These are phyloP conservation scores for Nezara viridula DNA, from an alignment of 2,888 invertebrate species.

Conservation along the genomic window DNA sequence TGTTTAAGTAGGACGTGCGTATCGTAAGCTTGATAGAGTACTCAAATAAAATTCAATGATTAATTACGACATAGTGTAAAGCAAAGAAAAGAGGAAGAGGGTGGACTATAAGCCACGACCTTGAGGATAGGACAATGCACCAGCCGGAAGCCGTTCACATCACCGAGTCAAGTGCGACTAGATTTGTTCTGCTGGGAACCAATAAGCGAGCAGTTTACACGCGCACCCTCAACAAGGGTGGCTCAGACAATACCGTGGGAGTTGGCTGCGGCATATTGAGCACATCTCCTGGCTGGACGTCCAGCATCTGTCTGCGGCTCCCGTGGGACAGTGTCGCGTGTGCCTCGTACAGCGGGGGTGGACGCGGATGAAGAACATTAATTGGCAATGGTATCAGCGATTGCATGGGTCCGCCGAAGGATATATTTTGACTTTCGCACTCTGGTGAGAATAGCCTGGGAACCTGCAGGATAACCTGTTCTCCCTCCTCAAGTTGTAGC, in stretches of 20 bases:
- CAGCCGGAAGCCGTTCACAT: slow-evolving; percentile 47
- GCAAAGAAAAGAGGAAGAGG: not conserved
- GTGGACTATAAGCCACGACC: not conserved
- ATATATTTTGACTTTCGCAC: not conserved
- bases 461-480: not conserved
- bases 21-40: too few relatives aligned
- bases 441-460: not conserved
- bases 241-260: slow-evolving; percentile 42
- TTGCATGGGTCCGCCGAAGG: not conserved
- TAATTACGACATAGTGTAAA: not conserved
- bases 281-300: slow-evolving; percentile 35
- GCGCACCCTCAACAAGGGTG: slow-evolving; percentile 11
- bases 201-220: slow-evolving; percentile 31
- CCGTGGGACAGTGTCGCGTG: slow-evolving; percentile 43
- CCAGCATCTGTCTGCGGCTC: slow-evolving; percentile 47
- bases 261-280: slow-evolving; percentile 37
- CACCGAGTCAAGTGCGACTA: slow-evolving; percentile 52
- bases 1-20: too few relatives aligned
- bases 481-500: not conserved
- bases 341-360: not conserved
- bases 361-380: not conserved
- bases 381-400: not conserved
- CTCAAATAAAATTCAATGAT: too few relatives aligned
- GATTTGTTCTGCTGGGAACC: slow-evolving; percentile 52
- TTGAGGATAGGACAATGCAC: slow-evolving; percentile 9